A percentile compares a stretch with the other conserved stretches of the same genome.
These are phyloP conservation scores for Drosophila setifemur DNA, from an alignment of 1,140 invertebrate genomes.

Conservation along the genomic window DNA sequence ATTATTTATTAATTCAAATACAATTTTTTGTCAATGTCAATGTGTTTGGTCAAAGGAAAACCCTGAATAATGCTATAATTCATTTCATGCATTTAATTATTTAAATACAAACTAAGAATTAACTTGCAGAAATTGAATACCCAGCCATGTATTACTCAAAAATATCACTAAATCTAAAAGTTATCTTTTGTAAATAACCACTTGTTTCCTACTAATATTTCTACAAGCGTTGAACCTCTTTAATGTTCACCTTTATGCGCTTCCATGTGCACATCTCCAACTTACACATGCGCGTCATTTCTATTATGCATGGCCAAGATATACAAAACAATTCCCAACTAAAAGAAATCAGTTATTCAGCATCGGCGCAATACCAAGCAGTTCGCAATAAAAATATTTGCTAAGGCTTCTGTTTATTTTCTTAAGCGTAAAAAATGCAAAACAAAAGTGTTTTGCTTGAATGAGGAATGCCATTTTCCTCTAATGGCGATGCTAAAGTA, in stretches of 20 bases:
- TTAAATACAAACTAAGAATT: no score
- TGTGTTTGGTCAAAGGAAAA: no score
- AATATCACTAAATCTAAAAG: no score
- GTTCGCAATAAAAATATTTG: conserved; percentile 38
- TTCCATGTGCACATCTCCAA: background rate
- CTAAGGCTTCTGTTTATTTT: conserved; percentile 28
- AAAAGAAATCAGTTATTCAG: conserved; percentile 41
- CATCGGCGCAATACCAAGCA: conserved; percentile 20
- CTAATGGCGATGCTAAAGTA: conserved; percentile 8
- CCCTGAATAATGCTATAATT: no score
- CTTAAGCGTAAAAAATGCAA: conserved; percentile 11
- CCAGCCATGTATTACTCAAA: no score
- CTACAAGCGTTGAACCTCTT: no score
- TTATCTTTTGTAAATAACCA: no score
- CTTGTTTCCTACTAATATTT: no score
- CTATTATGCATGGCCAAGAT: conserved; percentile 47
- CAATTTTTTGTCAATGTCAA: no score
- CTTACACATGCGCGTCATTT: conserved; percentile 5
- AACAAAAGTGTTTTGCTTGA: conserved; percentile 43
- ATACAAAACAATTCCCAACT: conserved; percentile 33
- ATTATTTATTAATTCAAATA: no score
- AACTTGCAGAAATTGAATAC: no score
- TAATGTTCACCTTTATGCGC: background rate
- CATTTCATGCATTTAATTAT: no score
- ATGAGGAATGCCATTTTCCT: conserved; percentile 20